Evolutionary conservation across 2,888 invertebrate genomes (phyloP).

Genomic region (Hyposoter didymator): DNA sequence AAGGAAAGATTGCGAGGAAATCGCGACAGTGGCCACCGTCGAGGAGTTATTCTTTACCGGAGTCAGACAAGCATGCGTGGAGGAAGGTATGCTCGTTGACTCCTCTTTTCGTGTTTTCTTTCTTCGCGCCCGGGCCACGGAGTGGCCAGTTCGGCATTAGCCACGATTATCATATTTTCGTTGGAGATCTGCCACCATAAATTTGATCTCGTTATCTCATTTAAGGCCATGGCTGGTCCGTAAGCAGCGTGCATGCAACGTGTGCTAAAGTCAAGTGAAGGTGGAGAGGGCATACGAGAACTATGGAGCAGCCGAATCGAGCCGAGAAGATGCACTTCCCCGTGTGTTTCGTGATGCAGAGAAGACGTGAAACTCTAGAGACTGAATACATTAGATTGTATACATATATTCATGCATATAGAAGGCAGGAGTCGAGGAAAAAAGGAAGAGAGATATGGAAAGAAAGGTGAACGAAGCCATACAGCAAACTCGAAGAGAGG

Average conservation of each 20-base stretch:
- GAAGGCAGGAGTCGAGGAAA: slow-evolving; percentile 45
- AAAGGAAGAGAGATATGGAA: slow-evolving; percentile 51
- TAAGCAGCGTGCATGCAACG: slow-evolving; percentile 48
- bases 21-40: slow-evolving; percentile 32
- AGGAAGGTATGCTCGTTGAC: slow-evolving; percentile 49
- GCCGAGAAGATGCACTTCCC: slow-evolving; percentile 46
- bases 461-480: slow-evolving; percentile 71
- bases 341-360: slow-evolving; percentile 30
- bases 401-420: slow-evolving; percentile 4
- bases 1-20: slow-evolving; percentile 44
- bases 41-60: slow-evolving; percentile 23
- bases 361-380: slow-evolving; percentile 51
- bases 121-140: slow-evolving; percentile 51
- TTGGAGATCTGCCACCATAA: slow-evolving; percentile 82
- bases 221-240: slow-evolving; percentile 75
- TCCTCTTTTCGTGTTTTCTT: slow-evolving; percentile 54
- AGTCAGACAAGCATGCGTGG: slow-evolving; percentile 15
- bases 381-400: slow-evolving; percentile 8
- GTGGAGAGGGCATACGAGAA: slow-evolving; percentile 32
- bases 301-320: slow-evolving; percentile 26
- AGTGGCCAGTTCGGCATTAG: slow-evolving; percentile 80
- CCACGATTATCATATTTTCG: slow-evolving; percentile 83
- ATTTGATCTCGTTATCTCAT: slow-evolving; percentile 85
- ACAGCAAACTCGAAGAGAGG: slow-evolving; percentile 59
- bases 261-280: slow-evolving; percentile 71